A percentile compares a stretch with the other conserved stretches of the same genome.
Evolutionary conservation across 2,888 invertebrate genomes (phyloP).

Genomic region (Apamea monoglypha): DNA sequence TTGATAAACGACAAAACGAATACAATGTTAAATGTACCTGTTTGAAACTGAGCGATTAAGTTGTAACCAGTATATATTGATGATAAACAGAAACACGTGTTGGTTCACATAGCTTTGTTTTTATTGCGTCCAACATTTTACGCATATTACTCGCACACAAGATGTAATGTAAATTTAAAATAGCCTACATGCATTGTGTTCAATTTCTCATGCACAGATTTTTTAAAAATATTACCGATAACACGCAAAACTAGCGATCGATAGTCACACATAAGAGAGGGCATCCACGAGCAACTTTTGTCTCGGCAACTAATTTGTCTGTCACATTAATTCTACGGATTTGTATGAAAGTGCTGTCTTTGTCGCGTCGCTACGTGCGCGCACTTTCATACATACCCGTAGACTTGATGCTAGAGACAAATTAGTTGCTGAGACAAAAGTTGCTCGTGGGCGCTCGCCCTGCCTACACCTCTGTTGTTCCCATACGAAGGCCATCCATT

Average conservation of each 20-base stretch:
- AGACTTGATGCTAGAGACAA: background rate
- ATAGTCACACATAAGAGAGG: background rate
- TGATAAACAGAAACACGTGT: conserved; percentile 34
- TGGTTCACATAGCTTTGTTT: too few relatives aligned
- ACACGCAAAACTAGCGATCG: too few relatives aligned
- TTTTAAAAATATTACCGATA: too few relatives aligned
- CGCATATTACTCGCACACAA: background rate
- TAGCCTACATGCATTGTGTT: too few relatives aligned
- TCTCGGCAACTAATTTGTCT: too few relatives aligned
- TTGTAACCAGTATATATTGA: conserved; percentile 23
- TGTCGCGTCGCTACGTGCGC: too few relatives aligned
- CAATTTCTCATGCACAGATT: background rate
- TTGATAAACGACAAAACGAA: conserved; percentile 29
- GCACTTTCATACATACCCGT: too few relatives aligned
- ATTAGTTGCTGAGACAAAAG: background rate
- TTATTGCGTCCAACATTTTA: conserved; percentile 11
- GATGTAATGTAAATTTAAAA: background rate
- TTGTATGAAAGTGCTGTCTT: too few relatives aligned
- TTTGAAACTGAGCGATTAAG: conserved; percentile 21
- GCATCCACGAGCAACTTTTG: too few relatives aligned
- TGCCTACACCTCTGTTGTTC: background rate
- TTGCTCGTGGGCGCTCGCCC: background rate
- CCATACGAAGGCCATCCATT: background rate
- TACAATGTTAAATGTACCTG: conserved; percentile 18
- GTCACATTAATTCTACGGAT: too few relatives aligned